Percentiles rank a stretch among this genome's conserved stretches.
These are phyloP conservation scores for Mycogona germanica DNA, from an alignment of 2,888 invertebrate species.

Conservation along the genomic window DNA sequence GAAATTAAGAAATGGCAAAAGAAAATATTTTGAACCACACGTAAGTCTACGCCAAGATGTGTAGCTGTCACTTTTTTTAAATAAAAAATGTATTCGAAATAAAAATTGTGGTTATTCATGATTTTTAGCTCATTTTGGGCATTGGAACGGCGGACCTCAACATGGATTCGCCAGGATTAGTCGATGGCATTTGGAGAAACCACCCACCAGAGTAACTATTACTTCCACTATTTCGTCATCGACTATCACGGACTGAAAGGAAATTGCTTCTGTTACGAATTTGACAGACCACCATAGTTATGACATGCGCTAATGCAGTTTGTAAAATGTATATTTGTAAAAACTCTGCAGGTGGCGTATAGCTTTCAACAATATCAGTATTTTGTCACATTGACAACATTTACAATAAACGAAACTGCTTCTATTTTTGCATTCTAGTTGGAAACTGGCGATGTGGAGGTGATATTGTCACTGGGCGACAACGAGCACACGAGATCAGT, in stretches of 20 bases:
- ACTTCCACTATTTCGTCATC: neutral
- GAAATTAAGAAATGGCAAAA: too few relatives aligned
- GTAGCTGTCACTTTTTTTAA: neutral
- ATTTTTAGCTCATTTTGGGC: slow-evolving; percentile 78
- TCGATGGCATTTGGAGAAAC: slow-evolving; percentile 80
- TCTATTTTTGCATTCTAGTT: slow-evolving; percentile 32
- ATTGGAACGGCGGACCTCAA: slow-evolving; percentile 89
- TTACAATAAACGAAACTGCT: neutral
- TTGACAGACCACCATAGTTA: too few relatives aligned
- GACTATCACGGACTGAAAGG: neutral
- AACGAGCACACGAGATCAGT: slow-evolving; percentile 82
- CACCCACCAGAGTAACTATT: slow-evolving; percentile 52
- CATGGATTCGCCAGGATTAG: slow-evolving; percentile 92
- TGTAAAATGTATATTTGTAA: neutral
- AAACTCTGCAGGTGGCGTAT: neutral
- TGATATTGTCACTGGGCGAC: slow-evolving; percentile 82
- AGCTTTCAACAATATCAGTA: too few relatives aligned
- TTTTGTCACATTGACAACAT: neutral
- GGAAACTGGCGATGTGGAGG: slow-evolving; percentile 83
- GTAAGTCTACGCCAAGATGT: too few relatives aligned
- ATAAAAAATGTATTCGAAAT: neutral
- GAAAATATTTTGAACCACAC: too few relatives aligned
- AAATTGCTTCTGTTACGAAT: too few relatives aligned
- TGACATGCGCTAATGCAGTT: neutral
- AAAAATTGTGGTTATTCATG: slow-evolving; percentile 4